A percentile compares a stretch with the other conserved stretches of the same genome.
phyloP scores from a whole-genome alignment of 2,888 invertebrate genomes.

The Agrotis clavis region DNA sequence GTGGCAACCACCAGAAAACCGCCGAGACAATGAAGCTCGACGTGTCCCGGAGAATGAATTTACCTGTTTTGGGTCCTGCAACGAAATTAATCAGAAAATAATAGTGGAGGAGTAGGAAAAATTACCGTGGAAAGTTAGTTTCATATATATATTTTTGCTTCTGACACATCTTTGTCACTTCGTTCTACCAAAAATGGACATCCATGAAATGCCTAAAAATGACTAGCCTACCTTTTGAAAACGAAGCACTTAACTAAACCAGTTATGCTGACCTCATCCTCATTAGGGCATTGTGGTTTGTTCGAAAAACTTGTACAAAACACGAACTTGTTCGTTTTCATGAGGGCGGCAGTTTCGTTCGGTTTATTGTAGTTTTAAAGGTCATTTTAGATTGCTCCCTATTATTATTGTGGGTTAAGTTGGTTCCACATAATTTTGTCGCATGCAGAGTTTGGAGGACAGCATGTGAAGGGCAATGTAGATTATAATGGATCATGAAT shows the following conservation, averaged over 20 bases:
- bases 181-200: slow-evolving; percentile 5
- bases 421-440: background rate
- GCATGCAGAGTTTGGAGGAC: background rate
- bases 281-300: slow-evolving; percentile 36
- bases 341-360: slow-evolving; percentile 12
- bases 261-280: slow-evolving; percentile 47
- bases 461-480: no score
- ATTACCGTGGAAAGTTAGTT: no score
- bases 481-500: no score
- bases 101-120: no score
- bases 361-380: slow-evolving; percentile 22
- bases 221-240: slow-evolving; percentile 30
- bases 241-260: slow-evolving; percentile 32
- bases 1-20: no score
- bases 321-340: slow-evolving; percentile 30
- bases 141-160: no score
- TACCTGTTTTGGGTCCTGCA: no score
- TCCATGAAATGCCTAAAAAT: no score
- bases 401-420: background rate
- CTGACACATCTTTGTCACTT: background rate
- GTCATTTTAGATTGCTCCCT: background rate
- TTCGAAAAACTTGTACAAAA: slow-evolving; percentile 27
- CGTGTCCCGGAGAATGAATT: no score
- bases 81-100: no score
- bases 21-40: no score